Evolutionary conservation across 2,797 vertebrate genomes (phyloP).

Genomic region (Bufotes viridis): DNA sequence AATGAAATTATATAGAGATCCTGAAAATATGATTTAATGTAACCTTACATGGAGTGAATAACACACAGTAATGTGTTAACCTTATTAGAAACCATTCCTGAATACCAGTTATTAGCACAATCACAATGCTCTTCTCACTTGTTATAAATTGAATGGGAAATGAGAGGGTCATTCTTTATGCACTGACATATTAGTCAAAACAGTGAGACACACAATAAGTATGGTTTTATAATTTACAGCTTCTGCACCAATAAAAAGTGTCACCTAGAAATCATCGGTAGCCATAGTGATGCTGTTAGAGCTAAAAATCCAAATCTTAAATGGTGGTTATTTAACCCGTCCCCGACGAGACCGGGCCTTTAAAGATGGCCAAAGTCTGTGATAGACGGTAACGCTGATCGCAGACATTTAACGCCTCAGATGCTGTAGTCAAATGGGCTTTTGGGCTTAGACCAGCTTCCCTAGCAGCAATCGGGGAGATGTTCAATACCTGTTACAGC

Average conservation of each 20-base stretch:
- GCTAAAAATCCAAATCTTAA: background rate
- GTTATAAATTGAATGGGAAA: background rate
- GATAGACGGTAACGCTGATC: too few relatives aligned
- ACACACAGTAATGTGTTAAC: background rate
- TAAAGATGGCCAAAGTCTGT: too few relatives aligned
- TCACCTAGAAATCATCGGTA: background rate
- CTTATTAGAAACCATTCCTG: background rate
- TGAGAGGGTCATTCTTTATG: slow-evolving; percentile 4
- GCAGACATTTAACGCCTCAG: too few relatives aligned
- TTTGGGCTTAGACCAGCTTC: too few relatives aligned
- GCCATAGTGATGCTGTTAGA: background rate
- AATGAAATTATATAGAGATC: background rate
- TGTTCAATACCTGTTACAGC: too few relatives aligned
- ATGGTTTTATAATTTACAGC: background rate
- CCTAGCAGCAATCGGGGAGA: too few relatives aligned
- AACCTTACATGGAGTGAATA: background rate
- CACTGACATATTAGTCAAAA: slow-evolving; percentile 7
- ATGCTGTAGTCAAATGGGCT: too few relatives aligned
- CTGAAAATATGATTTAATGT: background rate
- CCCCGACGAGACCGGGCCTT: too few relatives aligned
- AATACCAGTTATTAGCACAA: slow-evolving; percentile 2
- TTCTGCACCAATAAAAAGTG: background rate
- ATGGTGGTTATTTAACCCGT: background rate
- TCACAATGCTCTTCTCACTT: background rate
- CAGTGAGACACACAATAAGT: background rate